Conservation (phyloP, 1,140 invertebrate species). For the Drosophila lini region DNA sequence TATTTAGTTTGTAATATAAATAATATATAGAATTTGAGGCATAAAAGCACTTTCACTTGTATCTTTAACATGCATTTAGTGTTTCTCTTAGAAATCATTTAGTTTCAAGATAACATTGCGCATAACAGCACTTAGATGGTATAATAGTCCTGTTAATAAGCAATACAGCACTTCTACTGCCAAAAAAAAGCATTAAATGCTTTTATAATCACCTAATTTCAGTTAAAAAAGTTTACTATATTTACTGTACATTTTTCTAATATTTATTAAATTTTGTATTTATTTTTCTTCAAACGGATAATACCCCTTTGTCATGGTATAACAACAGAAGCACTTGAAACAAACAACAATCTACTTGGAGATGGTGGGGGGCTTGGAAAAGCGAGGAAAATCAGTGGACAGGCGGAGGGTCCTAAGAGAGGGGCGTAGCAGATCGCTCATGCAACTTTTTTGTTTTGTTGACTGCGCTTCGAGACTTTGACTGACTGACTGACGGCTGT, state of each 20-base stretch:
- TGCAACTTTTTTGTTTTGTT: constrained; percentile 59
- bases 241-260: not conserved
- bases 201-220: too few species aligned
- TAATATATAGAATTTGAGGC: too few species aligned
- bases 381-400: constrained; percentile 7
- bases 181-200: not conserved
- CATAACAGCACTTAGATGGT: not conserved
- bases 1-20: too few species aligned
- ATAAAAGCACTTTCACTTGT: too few species aligned
- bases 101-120: not conserved
- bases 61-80: too few species aligned
- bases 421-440: constrained; percentile 37
- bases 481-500: constrained; percentile 77
- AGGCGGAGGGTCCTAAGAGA: not conserved
- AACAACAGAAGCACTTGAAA: constrained; percentile 61
- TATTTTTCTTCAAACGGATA: too few species aligned
- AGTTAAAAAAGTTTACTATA: not conserved
- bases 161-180: not conserved
- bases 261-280: not conserved
- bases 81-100: not conserved
- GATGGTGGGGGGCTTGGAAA: constrained; percentile 8
- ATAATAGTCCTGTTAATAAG: not conserved
- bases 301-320: not conserved
- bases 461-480: constrained; percentile 53
- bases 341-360: constrained; percentile 38